Evolutionary conservation across 2,888 invertebrate species (phyloP).

Genomic region (Spilosoma lubricipeda): DNA sequence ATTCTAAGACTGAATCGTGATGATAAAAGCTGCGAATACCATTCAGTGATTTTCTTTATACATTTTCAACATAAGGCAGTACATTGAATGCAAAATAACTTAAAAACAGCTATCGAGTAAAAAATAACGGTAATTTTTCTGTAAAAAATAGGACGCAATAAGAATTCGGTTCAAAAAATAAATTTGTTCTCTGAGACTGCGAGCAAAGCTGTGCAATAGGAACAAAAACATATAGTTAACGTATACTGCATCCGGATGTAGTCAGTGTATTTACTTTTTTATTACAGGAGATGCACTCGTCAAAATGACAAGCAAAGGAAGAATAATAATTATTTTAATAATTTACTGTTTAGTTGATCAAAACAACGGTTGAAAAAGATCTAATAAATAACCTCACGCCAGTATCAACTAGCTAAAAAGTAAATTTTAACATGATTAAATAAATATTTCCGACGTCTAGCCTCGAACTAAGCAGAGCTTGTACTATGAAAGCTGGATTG

Average conservation of each 20-base stretch:
- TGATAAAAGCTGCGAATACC: neutral
- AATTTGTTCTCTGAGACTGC: neutral
- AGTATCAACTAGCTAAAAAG: too few relatives aligned
- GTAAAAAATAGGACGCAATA: neutral
- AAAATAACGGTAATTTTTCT: too few relatives aligned
- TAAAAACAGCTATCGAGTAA: neutral
- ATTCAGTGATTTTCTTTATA: neutral
- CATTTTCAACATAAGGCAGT: neutral
- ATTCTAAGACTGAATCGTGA: neutral
- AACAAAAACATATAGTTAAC: neutral
- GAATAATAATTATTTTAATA: neutral
- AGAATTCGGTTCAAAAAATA: neutral
- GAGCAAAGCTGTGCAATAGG: neutral
- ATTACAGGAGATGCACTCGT: neutral
- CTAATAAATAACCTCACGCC: too few relatives aligned
- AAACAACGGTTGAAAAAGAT: too few relatives aligned
- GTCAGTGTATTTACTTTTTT: neutral
- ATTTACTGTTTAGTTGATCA: too few relatives aligned
- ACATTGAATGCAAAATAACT: neutral
- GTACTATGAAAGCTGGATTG: too few relatives aligned
- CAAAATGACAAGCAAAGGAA: too few relatives aligned
- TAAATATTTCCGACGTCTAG: too few relatives aligned
- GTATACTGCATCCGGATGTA: neutral
- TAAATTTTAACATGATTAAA: too few relatives aligned
- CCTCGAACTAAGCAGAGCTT: too few relatives aligned